Base-by-base conservation (phyloP, 2,888 invertebrate genomes). In the Cylloceria caligata region DNA sequence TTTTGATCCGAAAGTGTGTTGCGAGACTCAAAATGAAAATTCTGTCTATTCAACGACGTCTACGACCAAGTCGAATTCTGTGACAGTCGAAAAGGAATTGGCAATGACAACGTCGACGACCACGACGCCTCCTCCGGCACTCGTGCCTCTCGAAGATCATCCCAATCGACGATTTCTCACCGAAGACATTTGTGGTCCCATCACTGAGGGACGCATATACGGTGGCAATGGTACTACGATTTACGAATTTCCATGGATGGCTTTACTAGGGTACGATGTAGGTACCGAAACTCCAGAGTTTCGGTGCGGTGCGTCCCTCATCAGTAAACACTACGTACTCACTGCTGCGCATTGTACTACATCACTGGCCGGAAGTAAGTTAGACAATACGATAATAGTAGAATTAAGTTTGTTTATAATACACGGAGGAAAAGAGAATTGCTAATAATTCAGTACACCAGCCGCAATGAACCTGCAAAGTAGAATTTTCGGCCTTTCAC, bases 1-100 rank as follows among this genome's bases (percentile, higher is more conserved):
- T 1, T 88, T 85, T 27, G 87, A 90, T 30, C 94, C 94, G 0
- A 93, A 94, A 93, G 94, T 96, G 55, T 95, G 95, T 89, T 95
- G 95, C 85, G 71, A 65, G 52, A 49, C 21, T 1, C 49, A 34
- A n/a, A 42, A 65, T 7, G 13, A 78, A 0, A 52, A 52, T 72
- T 9, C 55, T 1, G 21, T 19, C 7, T 27, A 30, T 13, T 49
- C 19, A n/a, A 49, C 39, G n/a, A 49, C 30, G 5, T 9, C 16
- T 21, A 30, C n/a, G 11, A 3, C 27, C 19, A 57, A 21, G 3
- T 7, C 24, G 7, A 16, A 45, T 3, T 16, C 62, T 16, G 19
- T 39, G 21, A 64, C 2, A 5, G 16, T n/a, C 9, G n/a, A 52
- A 21, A 42, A 19, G 0, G 5, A 16, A 19, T 21, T 42, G 11